A percentile compares a stretch with the other conserved stretches of the same genome.
These are phyloP conservation scores for Watersipora subatra DNA, from an alignment of 1,140 invertebrate genomes.

Conservation along the genomic window DNA sequence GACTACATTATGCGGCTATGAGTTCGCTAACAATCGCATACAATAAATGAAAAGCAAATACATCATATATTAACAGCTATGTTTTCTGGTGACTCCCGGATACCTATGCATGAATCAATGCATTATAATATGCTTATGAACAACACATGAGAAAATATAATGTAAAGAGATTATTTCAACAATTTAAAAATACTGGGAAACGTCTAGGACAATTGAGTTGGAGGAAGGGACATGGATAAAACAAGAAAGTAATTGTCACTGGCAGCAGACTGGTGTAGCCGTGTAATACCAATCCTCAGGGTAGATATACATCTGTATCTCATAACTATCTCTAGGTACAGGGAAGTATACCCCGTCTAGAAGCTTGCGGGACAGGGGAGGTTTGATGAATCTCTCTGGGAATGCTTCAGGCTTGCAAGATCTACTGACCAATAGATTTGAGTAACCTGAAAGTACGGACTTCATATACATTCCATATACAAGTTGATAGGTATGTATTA, in stretches of 20 bases:
- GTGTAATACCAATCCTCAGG: constrained; percentile 51
- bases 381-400: constrained; percentile 44
- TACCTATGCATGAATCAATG: no score
- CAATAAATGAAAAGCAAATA: no score
- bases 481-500: constrained; percentile 17
- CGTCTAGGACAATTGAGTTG: no score
- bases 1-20: no score
- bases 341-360: constrained; percentile 42
- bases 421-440: constrained; percentile 46
- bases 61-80: no score
- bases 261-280: constrained; percentile 43
- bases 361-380: constrained; percentile 42
- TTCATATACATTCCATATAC: background rate
- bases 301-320: constrained; percentile 52
- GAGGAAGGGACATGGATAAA: no score
- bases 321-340: constrained; percentile 48
- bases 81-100: no score
- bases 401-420: constrained; percentile 48
- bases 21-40: no score
- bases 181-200: no score
- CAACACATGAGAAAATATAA: no score
- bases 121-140: no score
- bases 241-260: background rate
- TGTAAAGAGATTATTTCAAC: no score
- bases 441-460: constrained; percentile 47